These are phyloP conservation scores for Bagarius yarrelli DNA, from an alignment of 2,113 vertebrate species.

Conservation along the genomic window DNA sequence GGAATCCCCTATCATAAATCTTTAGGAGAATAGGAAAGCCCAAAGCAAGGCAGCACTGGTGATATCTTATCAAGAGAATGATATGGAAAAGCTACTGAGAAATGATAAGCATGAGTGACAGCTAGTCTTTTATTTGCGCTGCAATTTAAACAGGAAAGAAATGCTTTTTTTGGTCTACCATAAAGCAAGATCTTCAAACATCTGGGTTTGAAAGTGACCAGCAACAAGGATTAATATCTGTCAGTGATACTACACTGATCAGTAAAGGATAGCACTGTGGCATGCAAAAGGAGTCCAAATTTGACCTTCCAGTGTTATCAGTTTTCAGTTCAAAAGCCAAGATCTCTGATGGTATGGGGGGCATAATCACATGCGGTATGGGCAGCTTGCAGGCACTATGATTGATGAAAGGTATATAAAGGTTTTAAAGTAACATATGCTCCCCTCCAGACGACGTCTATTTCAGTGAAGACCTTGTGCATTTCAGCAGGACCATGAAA, in stretches of 20 bases:
- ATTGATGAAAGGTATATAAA: too few relatives aligned
- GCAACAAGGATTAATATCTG: background rate
- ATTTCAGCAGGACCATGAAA: too few relatives aligned
- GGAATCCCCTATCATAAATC: slow-evolving; percentile 52
- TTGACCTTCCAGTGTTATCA: too few relatives aligned
- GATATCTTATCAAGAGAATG: background rate
- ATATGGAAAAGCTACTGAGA: background rate
- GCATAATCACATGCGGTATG: too few relatives aligned
- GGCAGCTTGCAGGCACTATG: too few relatives aligned
- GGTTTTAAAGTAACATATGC: too few relatives aligned
- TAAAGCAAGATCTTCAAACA: background rate
- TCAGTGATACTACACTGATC: background rate
- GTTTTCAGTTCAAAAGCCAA: too few relatives aligned
- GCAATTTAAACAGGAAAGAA: background rate
- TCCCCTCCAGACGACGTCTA: too few relatives aligned
- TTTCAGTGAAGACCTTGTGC: too few relatives aligned
- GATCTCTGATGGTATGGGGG: too few relatives aligned
- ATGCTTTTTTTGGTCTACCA: background rate
- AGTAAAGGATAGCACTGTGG: background rate
- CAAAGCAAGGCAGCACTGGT: slow-evolving; percentile 14
- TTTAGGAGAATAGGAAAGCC: slow-evolving; percentile 46
- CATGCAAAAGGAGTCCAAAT: background rate
- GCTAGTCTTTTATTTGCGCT: background rate
- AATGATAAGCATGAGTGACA: background rate
- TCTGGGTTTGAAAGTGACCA: background rate